phyloP scores from a whole-genome alignment of 2,113 vertebrate species.

The Ramphastos sulfuratus region DNA sequence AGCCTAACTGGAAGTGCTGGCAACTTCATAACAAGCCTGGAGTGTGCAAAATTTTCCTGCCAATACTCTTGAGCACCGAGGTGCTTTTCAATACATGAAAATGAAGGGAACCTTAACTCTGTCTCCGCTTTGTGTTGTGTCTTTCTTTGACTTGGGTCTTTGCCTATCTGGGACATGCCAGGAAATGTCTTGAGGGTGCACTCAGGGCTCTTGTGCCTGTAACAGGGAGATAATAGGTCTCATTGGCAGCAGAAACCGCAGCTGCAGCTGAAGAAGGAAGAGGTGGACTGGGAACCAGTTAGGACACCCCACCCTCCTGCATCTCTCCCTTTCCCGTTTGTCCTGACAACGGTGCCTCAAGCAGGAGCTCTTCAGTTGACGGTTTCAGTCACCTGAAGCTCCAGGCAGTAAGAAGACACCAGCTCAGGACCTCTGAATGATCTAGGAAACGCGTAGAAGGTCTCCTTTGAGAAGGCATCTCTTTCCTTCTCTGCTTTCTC shows the following conservation, averaged over 20 bases:
- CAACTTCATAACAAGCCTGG: neutral
- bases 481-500: neutral
- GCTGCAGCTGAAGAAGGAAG: neutral
- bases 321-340: neutral
- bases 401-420: neutral
- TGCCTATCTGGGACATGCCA: constrained; percentile 18
- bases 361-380: neutral
- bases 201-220: neutral
- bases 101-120: neutral
- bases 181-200: neutral
- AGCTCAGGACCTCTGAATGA: neutral
- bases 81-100: neutral
- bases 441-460: neutral
- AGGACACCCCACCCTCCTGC: neutral
- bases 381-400: neutral
- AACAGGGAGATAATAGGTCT: neutral
- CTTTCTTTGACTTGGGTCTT: constrained; percentile 22
- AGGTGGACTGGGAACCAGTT: neutral
- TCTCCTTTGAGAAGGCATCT: neutral
- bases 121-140: neutral
- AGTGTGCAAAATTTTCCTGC: neutral
- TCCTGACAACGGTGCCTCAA: neutral
- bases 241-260: neutral
- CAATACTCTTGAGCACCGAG: neutral
- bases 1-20: neutral